phyloP scores from a whole-genome alignment of 1,140 invertebrate genomes.

The Drosophila pachea region DNA sequence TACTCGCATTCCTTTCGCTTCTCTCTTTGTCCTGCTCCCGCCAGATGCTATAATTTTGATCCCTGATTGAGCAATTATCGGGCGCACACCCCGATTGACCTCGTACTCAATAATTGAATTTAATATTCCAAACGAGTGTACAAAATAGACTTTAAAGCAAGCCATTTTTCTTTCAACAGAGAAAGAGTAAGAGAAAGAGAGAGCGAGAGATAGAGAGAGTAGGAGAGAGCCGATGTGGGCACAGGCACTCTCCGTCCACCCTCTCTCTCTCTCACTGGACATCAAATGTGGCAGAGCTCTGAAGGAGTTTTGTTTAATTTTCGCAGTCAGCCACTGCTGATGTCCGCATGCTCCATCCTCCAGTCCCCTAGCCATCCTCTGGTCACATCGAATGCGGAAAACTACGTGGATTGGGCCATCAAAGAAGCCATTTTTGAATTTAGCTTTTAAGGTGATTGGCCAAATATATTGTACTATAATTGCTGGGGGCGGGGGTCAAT shows the following conservation, averaged over 20 bases:
- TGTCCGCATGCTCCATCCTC: neutral
- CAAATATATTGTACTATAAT: conserved; percentile 45
- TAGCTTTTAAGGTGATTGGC: conserved; percentile 31
- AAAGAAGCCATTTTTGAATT: conserved; percentile 22
- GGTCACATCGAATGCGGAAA: neutral
- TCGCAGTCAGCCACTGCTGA: neutral
- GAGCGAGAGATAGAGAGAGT: no score
- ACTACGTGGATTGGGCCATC: conserved; percentile 35
- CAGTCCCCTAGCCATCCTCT: neutral
- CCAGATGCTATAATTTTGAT: neutral
- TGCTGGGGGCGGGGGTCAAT: neutral
- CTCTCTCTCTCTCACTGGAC: no score
- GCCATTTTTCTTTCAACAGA: no score
- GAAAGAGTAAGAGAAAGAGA: no score
- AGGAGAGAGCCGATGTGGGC: no score
- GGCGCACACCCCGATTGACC: neutral
- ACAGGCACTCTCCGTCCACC: no score
- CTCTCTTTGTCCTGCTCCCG: neutral
- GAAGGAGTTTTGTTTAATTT: neutral
- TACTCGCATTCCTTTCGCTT: neutral
- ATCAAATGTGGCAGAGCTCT: no score
- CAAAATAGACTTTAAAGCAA: no score
- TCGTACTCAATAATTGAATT: neutral
- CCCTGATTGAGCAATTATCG: conserved; percentile 1
- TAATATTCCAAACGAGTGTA: no score